Conservation (phyloP, 2,797 vertebrate genomes). For the Esox masquinongy region DNA sequence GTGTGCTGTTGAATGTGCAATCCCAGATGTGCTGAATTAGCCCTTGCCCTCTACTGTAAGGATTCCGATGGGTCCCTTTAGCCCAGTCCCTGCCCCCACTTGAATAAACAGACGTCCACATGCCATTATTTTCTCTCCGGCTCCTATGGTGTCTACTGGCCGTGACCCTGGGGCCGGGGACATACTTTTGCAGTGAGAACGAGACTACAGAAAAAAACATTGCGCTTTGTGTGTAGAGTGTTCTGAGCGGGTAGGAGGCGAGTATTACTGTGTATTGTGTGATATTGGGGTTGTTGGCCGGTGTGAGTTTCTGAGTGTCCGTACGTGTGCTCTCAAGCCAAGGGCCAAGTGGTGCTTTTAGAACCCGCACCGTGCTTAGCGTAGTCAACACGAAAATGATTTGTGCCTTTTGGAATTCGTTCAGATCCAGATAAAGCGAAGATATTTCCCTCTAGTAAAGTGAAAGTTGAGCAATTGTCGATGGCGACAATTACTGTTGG, state of each 20-base stretch:
- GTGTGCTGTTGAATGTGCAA: slow-evolving; percentile 37
- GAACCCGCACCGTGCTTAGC: slow-evolving; percentile 14
- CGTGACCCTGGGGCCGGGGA: slow-evolving; percentile 34
- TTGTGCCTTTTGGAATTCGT: slow-evolving; percentile 25
- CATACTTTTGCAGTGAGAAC: slow-evolving; percentile 47
- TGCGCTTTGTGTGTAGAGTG: slow-evolving; percentile 20
- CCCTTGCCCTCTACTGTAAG: slow-evolving; percentile 31
- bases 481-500: not conserved
- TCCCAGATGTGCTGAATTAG: slow-evolving; percentile 37
- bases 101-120: slow-evolving; percentile 30
- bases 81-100: not conserved
- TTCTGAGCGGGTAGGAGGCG: slow-evolving; percentile 22
- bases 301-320: slow-evolving; percentile 30
- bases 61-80: slow-evolving; percentile 21
- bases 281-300: slow-evolving; percentile 59
- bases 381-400: slow-evolving; percentile 32
- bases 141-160: slow-evolving; percentile 20
- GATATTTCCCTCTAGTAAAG: slow-evolving; percentile 27
- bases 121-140: slow-evolving; percentile 12
- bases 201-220: slow-evolving; percentile 43
- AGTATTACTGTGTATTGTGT: not conserved
- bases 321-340: slow-evolving; percentile 37
- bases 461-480: not conserved
- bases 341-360: slow-evolving; percentile 48
- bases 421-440: slow-evolving; percentile 29